Evolutionary conservation across 2,888 invertebrate species (phyloP).

Genomic region (Crematogaster levior): DNA sequence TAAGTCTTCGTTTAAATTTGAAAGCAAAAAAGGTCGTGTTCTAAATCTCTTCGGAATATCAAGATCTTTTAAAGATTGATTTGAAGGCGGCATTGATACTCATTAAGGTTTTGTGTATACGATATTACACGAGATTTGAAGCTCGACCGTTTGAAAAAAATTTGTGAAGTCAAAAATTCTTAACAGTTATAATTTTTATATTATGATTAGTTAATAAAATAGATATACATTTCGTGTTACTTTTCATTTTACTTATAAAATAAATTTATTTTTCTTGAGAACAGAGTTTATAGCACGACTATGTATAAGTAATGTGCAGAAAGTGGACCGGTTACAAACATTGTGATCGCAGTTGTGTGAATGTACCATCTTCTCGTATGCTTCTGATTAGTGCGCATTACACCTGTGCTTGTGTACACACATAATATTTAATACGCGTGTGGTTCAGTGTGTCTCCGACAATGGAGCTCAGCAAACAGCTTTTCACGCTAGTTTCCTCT

Average conservation of each 20-base stretch:
- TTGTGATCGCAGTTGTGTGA: conserved; percentile 59
- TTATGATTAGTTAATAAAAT: too few species aligned
- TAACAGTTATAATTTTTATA: too few species aligned
- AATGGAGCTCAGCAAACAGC: conserved; percentile 72
- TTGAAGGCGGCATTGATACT: too few species aligned
- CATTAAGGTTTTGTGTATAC: too few species aligned
- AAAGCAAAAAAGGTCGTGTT: too few species aligned
- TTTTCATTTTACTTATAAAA: neutral
- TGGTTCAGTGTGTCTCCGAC: conserved; percentile 62
- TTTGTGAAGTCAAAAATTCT: too few species aligned
- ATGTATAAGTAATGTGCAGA: neutral
- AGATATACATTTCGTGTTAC: neutral
- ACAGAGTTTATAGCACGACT: neutral
- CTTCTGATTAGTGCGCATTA: conserved; percentile 65
- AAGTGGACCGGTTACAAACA: neutral
- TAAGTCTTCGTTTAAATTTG: too few species aligned
- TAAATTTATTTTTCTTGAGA: neutral
- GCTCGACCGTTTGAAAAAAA: too few species aligned
- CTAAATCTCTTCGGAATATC: too few species aligned
- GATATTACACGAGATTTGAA: too few species aligned
- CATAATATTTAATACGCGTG: conserved; percentile 71
- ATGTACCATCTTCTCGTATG: conserved; percentile 53
- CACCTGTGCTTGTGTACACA: conserved; percentile 63
- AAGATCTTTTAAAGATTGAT: too few species aligned
- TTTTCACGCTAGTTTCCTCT: conserved; percentile 73